phyloP scores from a whole-genome alignment of 1,140 invertebrate genomes.

The Nixonia krombeini region DNA sequence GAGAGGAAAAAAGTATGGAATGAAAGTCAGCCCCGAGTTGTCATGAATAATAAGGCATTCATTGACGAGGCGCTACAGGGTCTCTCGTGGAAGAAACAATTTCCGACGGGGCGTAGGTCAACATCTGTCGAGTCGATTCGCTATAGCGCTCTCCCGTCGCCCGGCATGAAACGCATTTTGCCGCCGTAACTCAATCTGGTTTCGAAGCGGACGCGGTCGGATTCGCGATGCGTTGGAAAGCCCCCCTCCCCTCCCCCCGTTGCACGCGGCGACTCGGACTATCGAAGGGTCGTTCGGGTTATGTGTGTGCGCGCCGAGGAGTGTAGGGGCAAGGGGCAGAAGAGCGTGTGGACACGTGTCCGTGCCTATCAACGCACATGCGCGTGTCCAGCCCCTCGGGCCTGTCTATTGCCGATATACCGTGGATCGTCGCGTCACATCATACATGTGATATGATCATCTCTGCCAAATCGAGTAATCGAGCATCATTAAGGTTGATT shows the following conservation, averaged over 20 bases:
- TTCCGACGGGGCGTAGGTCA: constrained; percentile 41
- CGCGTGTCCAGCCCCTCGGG: constrained; percentile 25
- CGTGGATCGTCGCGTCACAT: not conserved
- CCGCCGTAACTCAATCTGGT: constrained; percentile 48
- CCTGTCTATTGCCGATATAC: too few species aligned
- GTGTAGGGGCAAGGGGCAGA: constrained; percentile 36
- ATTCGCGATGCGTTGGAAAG: constrained; percentile 29
- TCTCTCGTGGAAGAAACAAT: constrained; percentile 46
- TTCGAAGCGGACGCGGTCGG: constrained; percentile 42
- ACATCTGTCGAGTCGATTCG: constrained; percentile 48
- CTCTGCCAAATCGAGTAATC: too few species aligned
- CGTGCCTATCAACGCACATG: constrained; percentile 36
- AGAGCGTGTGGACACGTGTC: constrained; percentile 14
- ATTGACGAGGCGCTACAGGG: constrained; percentile 16
- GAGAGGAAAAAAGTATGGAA: constrained; percentile 7
- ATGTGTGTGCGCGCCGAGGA: too few species aligned
- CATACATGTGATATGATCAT: too few species aligned
- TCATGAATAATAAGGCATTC: constrained; percentile 39
- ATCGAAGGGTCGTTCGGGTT: too few species aligned
- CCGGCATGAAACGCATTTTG: constrained; percentile 41
- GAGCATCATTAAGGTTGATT: too few species aligned
- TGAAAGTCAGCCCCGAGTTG: constrained; percentile 25
- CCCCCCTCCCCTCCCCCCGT: constrained; percentile 18
- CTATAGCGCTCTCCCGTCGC: constrained; percentile 36
- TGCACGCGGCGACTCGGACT: constrained; percentile 19